Evolutionary conservation across 1,140 invertebrate species (phyloP), one percentile per base, ranked within the genome.

Genomic region (Acromyrmex charruanus): DNA sequence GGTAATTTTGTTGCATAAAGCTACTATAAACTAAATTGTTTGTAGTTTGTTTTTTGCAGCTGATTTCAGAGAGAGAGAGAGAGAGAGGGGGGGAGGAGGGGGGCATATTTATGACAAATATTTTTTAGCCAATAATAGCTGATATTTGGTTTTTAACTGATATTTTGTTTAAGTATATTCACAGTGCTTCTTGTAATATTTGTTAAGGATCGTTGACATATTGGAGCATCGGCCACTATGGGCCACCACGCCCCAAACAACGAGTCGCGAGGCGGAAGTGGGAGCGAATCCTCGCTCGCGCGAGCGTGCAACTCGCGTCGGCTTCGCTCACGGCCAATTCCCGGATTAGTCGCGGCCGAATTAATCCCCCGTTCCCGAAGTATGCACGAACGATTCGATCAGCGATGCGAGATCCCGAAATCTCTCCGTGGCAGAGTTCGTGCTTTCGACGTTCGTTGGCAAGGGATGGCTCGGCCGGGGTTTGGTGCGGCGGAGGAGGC

Each of bases 351-450:
- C 85, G 44, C 91, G 86, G 86, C 87, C 86, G 89, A 89, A 86
- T 92, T 86, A 89, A 89, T 90, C 87, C 72, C 71, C 69, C 66
- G 63, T 75, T 88, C 86, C 87, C 88, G 72, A 91, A 91, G 88
- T 92, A 92, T 92, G 91, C 92, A 92, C 91, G 87, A 92, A 91
- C 91, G 91, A 89, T 92, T 91, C 88, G 91, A 92, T 92, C 90
- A 89, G 82, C 91, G 87, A 91, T 89, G 91, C 87, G 88, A 92
- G 89, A 89, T 91, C 85, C 84, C 68, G 81, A 87, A 90, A 88
- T 89, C 87, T 90, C 82, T 86, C 66, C 85, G 72, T 39, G 68
- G 80, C 87, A 84, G 85, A 77, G 87, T 80, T 89, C 75, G 88
- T 92, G 91, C 85, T 89, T 90, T 91, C 92, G 92, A 92, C 91